phyloP scores from a whole-genome alignment of 2,888 invertebrate genomes.

The Cyclophora albipunctata region DNA sequence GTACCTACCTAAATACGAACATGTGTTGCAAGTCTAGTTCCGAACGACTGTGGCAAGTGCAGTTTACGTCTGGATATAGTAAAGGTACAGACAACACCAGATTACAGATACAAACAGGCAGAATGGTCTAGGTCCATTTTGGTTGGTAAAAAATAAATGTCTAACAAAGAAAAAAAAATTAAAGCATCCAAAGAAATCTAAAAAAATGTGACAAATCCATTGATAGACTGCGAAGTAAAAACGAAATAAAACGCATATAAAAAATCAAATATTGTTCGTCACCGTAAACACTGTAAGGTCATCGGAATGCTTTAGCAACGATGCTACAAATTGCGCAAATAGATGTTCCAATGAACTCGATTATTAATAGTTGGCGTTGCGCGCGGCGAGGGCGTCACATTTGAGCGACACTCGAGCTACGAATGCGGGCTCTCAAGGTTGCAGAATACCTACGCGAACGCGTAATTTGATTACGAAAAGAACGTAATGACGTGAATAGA shows the following conservation, averaged over 20 bases:
- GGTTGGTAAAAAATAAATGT: no score
- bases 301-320: conserved; percentile 60
- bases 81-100: no score
- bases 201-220: no score
- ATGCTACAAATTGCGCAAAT: conserved; percentile 72
- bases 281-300: conserved; percentile 54
- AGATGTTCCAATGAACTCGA: conserved; percentile 75
- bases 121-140: no score
- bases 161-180: no score
- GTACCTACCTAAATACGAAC: conserved; percentile 24
- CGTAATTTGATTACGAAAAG: conserved; percentile 35
- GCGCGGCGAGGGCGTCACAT: conserved; percentile 54
- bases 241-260: no score
- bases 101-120: no score
- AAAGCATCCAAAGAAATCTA: no score
- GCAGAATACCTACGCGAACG: conserved; percentile 33
- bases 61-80: no score
- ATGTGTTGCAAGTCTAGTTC: conserved; percentile 29
- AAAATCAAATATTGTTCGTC: conserved; percentile 16
- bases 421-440: conserved; percentile 52
- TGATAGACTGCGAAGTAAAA: no score
- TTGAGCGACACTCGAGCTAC: conserved; percentile 32
- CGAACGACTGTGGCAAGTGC: conserved; percentile 31
- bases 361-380: conserved; percentile 67
- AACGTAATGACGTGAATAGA: conserved; percentile 20